phyloP scores from a whole-genome alignment of 2,113 vertebrate species.

The Phaetusa simplex region DNA sequence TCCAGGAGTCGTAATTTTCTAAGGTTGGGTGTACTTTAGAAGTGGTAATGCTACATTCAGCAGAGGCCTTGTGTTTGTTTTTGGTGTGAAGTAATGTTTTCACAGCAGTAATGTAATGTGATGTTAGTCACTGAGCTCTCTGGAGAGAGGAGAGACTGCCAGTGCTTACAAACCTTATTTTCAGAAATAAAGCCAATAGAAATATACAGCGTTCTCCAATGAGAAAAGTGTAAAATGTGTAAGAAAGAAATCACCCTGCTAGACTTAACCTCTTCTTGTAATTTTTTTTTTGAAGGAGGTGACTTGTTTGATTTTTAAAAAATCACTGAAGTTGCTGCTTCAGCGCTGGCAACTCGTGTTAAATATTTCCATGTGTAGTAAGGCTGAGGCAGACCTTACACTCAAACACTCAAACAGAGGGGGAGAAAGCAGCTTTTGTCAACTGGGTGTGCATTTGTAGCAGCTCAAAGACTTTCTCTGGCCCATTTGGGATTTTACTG shows the following conservation, averaged over 20 bases:
- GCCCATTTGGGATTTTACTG: neutral
- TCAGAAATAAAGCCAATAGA: constrained; percentile 12
- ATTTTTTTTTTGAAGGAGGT: neutral
- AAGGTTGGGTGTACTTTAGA: neutral
- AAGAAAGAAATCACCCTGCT: neutral
- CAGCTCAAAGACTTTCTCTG: neutral
- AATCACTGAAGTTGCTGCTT: neutral
- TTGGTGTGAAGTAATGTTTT: constrained; percentile 31
- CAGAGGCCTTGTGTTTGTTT: neutral
- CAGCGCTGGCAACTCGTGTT: neutral
- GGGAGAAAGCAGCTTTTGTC: constrained; percentile 13
- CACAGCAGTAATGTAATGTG: neutral
- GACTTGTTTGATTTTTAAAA: neutral
- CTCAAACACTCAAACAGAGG: neutral
- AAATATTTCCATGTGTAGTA: neutral
- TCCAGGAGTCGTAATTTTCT: neutral
- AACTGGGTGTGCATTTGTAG: neutral
- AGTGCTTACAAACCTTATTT: neutral
- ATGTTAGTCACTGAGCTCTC: neutral
- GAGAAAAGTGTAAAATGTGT: neutral
- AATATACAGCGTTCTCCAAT: neutral
- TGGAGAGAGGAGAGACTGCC: neutral
- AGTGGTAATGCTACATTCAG: neutral
- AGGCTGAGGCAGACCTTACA: neutral
- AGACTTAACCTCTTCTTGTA: neutral